Evolutionary conservation across 2,797 vertebrate species (phyloP), one percentile per base, ranked within the genome.

Genomic region (Channa striata): DNA sequence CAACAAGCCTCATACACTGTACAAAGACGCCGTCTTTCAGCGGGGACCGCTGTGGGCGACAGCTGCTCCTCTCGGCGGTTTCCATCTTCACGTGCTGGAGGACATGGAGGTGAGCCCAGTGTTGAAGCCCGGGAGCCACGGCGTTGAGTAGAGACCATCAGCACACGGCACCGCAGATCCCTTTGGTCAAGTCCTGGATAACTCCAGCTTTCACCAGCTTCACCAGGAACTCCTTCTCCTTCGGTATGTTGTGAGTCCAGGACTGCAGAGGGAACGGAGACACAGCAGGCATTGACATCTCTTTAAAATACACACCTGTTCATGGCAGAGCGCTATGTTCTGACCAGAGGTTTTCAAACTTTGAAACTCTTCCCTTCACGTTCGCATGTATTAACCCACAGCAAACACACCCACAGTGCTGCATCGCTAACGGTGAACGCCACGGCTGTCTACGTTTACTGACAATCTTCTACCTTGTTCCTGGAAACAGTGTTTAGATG

Each of bases 201-300:
- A 97, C 95, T 3, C 81, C 94, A 0, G 94, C 95, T 87, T 93
- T 95, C 81, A 97, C 96, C 83, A 97, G 89, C 87, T 97, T 97
- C 68, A 91, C 78, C 63, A 97, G 91, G 85, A 97, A 97, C 74
- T 97, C 95, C 78, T 96, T 97, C 81, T 97, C 96, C 80, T 95
- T 93, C 58, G 93, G 92, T 84, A 97, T 97, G 72, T 97, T 97
- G 91, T 97, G 96, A 1, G 96, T 97, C 96, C 96, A 97, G 53
- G 96, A 97, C 96, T 97, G 84, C 39, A 90, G 25, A 42, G 88
- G 14, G 23, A 23, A 66, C 14, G 65, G 5, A 77, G 6, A 52
- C 30, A 69, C 25, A 30, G 25, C 6, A 30, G 6, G 25, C 6
- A 0, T 30, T n/a, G n/a, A 30, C 6, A 30, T 30, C 6, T 3